These are phyloP conservation scores for Euproctis similis DNA, from an alignment of 2,888 invertebrate genomes.

Conservation along the genomic window DNA sequence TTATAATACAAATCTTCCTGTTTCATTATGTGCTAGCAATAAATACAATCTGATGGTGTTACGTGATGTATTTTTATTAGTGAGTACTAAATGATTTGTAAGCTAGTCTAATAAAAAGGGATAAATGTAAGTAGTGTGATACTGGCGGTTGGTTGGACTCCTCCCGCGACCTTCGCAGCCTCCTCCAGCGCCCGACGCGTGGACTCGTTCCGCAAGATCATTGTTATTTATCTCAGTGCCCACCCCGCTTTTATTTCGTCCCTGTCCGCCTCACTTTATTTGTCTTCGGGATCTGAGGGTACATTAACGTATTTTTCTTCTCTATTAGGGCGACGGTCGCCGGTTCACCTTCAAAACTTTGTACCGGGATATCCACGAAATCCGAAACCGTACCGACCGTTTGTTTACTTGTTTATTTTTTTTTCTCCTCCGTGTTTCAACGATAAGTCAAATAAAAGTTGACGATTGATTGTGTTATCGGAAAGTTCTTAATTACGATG, in stretches of 20 bases:
- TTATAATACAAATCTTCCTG: too few relatives aligned
- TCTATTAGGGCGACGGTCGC: slow-evolving; percentile 69
- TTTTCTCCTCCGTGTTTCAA: too few relatives aligned
- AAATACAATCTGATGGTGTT: slow-evolving; percentile 14
- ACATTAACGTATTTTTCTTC: slow-evolving; percentile 76
- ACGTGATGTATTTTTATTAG: slow-evolving; percentile 23
- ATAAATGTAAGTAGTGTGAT: slow-evolving; percentile 48
- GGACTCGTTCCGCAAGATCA: slow-evolving; percentile 52
- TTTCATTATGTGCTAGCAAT: slow-evolving; percentile 11
- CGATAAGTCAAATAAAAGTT: slow-evolving; percentile 72
- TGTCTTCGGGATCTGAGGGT: slow-evolving; percentile 72
- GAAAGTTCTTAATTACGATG: slow-evolving; percentile 53
- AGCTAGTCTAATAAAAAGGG: slow-evolving; percentile 37
- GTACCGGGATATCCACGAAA: slow-evolving; percentile 48
- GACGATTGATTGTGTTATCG: slow-evolving; percentile 69
- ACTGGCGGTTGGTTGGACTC: slow-evolving; percentile 9
- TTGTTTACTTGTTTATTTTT: slow-evolving; percentile 67
- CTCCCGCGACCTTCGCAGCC: slow-evolving; percentile 18
- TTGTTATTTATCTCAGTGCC: slow-evolving; percentile 68
- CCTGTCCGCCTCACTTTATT: slow-evolving; percentile 69
- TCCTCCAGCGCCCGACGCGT: slow-evolving; percentile 8
- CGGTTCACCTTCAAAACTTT: slow-evolving; percentile 70
- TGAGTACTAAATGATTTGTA: slow-evolving; percentile 29
- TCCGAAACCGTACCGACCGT: slow-evolving; percentile 45
- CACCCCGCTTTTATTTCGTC: slow-evolving; percentile 68